These are phyloP conservation scores for Plectrocnemia conspersa DNA, from an alignment of 1,140 invertebrate species.

Conservation along the genomic window DNA sequence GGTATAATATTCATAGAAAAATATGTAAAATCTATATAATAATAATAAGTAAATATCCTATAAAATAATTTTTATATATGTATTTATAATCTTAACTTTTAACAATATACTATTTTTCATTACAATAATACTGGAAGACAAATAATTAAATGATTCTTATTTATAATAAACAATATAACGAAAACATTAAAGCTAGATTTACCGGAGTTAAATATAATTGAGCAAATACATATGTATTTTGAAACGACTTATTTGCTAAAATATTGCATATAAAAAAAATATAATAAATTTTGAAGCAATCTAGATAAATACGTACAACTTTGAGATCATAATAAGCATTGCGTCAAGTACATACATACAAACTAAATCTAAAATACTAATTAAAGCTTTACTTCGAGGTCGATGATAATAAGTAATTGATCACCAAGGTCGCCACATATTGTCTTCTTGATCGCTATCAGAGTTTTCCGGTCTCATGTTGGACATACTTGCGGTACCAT, in stretches of 20 bases:
- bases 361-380: conserved; percentile 7
- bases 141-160: too few species aligned
- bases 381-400: conserved; percentile 22
- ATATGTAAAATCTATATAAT: not conserved
- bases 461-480: not conserved
- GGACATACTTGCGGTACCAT: not conserved
- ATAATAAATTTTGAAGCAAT: not conserved
- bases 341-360: not conserved
- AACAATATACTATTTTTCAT: too few species aligned
- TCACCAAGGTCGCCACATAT: conserved; percentile 34
- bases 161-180: too few species aligned
- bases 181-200: conserved; percentile 3
- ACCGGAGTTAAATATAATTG: conserved; percentile 1
- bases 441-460: conserved; percentile 20
- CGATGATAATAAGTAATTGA: conserved; percentile 2
- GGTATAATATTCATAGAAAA: too few species aligned
- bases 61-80: too few species aligned
- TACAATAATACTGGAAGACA: too few species aligned
- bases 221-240: not conserved
- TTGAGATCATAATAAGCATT: conserved; percentile 3
- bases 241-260: too few species aligned
- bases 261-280: conserved; percentile 7
- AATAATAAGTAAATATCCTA: not conserved
- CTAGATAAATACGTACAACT: not conserved
- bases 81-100: too few species aligned